Evolutionary conservation across 1,140 invertebrate species (phyloP), one percentile per base, ranked within the genome.

Genomic region (Formica exsecta): DNA sequence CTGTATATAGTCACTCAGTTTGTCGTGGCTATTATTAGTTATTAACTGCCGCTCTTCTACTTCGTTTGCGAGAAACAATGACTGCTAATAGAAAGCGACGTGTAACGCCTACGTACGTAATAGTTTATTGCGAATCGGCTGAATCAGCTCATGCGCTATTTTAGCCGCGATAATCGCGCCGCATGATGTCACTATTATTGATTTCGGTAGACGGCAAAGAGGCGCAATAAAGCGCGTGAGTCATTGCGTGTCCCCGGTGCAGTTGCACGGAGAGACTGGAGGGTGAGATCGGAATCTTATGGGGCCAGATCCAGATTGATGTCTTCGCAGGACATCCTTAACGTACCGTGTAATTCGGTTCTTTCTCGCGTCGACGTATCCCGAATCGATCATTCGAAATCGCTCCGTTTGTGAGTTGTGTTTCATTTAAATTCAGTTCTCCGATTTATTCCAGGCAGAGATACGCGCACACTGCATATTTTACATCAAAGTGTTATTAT

Each of bases 251-350:
- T 83, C 61, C 11, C 29, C 38, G 76, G 70, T 91, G 92, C 90
- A 92, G 80, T 91, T 91, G 91, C 91, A 91, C 65, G 73, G 54
- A 85, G 83, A 41, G 36, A n/a, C 19, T 11, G 75, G 22, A 57
- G n/a, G 70, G 22, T 25, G 79, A 71, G 77, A 76, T 87, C 83
- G 87, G 48, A 88, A 22, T 90, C 74, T 88, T 90, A 75, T 13
- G 36, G 80, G 32, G 73, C 51, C 41, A 81, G 92, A 92, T 92
- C 91, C 87, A 90, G 92, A 93, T 92, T 90, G 81, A 92, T 93
- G 92, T 81, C 66, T 84, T 85, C 48, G 19, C 71, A 73, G 68
- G 65, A 89, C 64, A 51, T 87, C 38, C 68, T 86, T 87, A 92
- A 91, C 86, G 87, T 87, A 86, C 83, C 90, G 86, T 92, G 89